Evolutionary conservation across 1,140 invertebrate genomes (phyloP).

Genomic region (Acromyrmex echinatior): DNA sequence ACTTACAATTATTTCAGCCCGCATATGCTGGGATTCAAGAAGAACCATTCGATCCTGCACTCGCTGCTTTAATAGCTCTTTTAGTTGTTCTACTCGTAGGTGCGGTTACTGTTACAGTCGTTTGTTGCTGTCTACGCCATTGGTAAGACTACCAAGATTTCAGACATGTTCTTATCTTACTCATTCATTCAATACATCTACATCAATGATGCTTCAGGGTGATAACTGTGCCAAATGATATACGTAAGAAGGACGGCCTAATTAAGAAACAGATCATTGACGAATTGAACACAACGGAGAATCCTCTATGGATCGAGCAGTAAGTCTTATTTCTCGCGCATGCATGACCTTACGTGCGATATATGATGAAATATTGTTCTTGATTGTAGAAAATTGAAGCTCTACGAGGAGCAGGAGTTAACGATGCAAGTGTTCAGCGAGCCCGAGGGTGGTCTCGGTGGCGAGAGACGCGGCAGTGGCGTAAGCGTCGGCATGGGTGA

Average conservation of each 20-base stretch:
- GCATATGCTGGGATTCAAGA: constrained; percentile 87
- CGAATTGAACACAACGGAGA: constrained; percentile 95
- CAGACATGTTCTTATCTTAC: not conserved
- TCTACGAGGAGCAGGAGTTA: constrained; percentile 97
- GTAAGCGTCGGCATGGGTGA: constrained; percentile 84
- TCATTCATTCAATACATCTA: not conserved
- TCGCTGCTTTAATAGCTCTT: constrained; percentile 94
- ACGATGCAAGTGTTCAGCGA: constrained; percentile 97
- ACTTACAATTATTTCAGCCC: constrained; percentile 81
- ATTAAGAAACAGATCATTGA: constrained; percentile 94
- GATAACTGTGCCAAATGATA: constrained; percentile 89
- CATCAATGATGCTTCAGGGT: constrained; percentile 85
- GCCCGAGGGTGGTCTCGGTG: constrained; percentile 88
- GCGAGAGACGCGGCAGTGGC: constrained; percentile 87
- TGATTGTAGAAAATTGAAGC: constrained; percentile 91
- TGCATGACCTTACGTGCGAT: not conserved
- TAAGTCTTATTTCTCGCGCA: constrained; percentile 84
- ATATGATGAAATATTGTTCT: not conserved
- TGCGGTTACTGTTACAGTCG: constrained; percentile 94
- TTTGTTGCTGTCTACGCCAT: constrained; percentile 95
- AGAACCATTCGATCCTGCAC: constrained; percentile 94
- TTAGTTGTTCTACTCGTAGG: constrained; percentile 95
- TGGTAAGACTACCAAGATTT: constrained; percentile 88
- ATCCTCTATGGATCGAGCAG: constrained; percentile 97
- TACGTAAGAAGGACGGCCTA: constrained; percentile 92